A percentile compares a stretch with the other conserved stretches of the same genome.
Evolutionary conservation across 2,797 vertebrate genomes (phyloP).

Genomic region (Cyprinella venusta): DNA sequence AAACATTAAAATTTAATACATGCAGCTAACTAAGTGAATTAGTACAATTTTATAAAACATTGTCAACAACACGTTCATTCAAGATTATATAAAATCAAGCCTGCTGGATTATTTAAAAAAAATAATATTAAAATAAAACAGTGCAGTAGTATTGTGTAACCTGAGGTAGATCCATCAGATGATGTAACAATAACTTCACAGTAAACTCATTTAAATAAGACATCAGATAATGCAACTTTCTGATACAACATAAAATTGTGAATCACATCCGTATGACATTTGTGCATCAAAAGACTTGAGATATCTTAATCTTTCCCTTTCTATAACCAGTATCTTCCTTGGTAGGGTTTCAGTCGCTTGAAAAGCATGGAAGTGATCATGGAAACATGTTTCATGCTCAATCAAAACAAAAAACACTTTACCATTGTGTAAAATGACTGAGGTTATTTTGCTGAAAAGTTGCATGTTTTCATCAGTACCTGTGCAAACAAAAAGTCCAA

Average conservation of each 20-base stretch:
- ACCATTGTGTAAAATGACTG: constrained; percentile 17
- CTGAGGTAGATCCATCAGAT: no score
- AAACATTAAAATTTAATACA: no score
- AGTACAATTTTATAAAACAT: no score
- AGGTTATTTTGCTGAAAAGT: constrained; percentile 39
- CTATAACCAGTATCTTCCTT: neutral
- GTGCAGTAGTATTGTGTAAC: no score
- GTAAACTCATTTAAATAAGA: no score
- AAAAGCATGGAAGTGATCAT: constrained; percentile 33
- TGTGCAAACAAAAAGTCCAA: constrained; percentile 44
- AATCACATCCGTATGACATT: constrained; percentile 16
- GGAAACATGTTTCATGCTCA: constrained; percentile 33
- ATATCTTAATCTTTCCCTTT: constrained; percentile 21
- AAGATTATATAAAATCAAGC: no score
- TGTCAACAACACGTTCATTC: no score
- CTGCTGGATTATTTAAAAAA: no score
- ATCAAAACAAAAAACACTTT: neutral
- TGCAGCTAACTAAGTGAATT: no score
- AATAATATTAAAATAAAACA: no score
- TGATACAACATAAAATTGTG: constrained; percentile 8
- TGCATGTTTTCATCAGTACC: constrained; percentile 38
- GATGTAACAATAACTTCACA: no score
- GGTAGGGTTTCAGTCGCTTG: constrained; percentile 22
- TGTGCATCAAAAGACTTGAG: constrained; percentile 17
- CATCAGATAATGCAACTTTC: neutral